These are phyloP conservation scores for Microctonus brassicae DNA, from an alignment of 2,888 invertebrate species.

Conservation along the genomic window DNA sequence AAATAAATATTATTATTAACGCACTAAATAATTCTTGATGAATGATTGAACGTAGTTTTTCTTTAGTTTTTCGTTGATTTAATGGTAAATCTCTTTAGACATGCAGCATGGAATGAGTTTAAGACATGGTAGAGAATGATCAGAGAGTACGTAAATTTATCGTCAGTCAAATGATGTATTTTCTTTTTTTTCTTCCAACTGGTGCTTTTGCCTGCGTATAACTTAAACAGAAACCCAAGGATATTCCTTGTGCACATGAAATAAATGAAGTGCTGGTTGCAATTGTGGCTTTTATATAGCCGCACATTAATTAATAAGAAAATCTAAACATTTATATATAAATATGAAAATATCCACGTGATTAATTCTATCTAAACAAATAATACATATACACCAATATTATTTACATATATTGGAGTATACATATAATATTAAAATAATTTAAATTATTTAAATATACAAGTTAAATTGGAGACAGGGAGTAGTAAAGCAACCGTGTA, in stretches of 20 bases:
- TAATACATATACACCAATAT: too few relatives aligned
- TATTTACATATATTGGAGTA: too few relatives aligned
- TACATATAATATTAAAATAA: conserved; percentile 13
- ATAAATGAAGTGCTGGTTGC: not conserved
- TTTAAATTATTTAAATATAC: conserved; percentile 34
- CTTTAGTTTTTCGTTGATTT: conserved; percentile 3
- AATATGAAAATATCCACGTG: not conserved
- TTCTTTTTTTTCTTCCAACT: conserved; percentile 18
- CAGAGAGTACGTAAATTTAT: conserved; percentile 40
- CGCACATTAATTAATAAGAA: conserved; percentile 7
- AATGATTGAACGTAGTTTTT: conserved; percentile 6
- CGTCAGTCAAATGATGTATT: conserved; percentile 32
- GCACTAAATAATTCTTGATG: not conserved
- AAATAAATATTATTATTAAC: too few relatives aligned
- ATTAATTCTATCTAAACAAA: not conserved
- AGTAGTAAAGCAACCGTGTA: conserved; percentile 11
- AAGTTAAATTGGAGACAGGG: conserved; percentile 24
- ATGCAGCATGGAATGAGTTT: not conserved
- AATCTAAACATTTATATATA: not conserved
- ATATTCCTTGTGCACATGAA: not conserved
- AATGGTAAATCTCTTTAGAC: conserved; percentile 3
- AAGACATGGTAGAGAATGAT: not conserved
- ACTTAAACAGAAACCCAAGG: not conserved
- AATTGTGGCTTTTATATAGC: conserved; percentile 6
- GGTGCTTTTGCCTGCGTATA: not conserved